These are phyloP conservation scores for Pseudorhombus dupliciocellatus DNA, from an alignment of 2,113 vertebrate species.

Conservation along the genomic window DNA sequence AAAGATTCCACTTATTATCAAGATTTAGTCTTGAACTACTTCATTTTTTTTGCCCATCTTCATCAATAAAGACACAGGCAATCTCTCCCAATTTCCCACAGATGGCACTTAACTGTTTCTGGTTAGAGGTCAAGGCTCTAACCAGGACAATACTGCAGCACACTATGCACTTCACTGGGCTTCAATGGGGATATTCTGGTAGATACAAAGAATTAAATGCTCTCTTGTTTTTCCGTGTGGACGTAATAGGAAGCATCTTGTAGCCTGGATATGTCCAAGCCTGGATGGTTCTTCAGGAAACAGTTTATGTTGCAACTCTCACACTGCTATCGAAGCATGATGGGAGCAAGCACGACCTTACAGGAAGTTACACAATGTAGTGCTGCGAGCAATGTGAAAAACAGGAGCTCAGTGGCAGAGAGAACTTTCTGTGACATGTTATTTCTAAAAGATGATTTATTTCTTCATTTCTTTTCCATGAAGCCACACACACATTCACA, in stretches of 20 bases:
- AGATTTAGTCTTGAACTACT: no score
- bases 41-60: no score
- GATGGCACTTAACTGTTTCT: background rate
- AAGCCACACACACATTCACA: background rate
- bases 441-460: conserved; percentile 36
- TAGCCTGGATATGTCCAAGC: no score
- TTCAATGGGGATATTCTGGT: background rate
- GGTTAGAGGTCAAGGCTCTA: background rate
- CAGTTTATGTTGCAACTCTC: background rate
- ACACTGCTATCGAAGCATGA: conserved; percentile 10
- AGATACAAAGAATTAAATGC: background rate
- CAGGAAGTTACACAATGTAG: conserved; percentile 53
- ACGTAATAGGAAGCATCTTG: conserved; percentile 19
- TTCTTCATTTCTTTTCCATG: background rate
- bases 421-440: conserved; percentile 31
- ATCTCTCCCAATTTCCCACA: background rate
- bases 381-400: conserved; percentile 5
- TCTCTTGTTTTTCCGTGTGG: background rate
- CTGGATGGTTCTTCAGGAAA: background rate
- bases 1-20: background rate
- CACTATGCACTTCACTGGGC: background rate
- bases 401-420: conserved; percentile 20
- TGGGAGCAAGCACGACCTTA: conserved; percentile 28
- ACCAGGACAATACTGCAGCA: background rate
- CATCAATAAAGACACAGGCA: background rate